Percentiles rank a stretch among this genome's conserved stretches.
Evolutionary conservation across 2,113 vertebrate species (phyloP).

Genomic region (Oplegnathus fasciatus): DNA sequence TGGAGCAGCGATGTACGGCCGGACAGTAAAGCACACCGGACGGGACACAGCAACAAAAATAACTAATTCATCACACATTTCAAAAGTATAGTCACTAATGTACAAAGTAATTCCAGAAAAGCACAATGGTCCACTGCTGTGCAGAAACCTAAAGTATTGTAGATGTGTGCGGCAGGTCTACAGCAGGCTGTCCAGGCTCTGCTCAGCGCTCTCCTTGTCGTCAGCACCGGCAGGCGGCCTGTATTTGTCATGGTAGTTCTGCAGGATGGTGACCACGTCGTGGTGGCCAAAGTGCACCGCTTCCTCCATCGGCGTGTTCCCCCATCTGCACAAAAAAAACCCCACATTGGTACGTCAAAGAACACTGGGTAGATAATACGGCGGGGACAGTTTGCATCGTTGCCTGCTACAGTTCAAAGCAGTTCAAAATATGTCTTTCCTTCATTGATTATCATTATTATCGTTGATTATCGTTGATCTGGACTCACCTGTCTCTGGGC

Average conservation of each 20-base stretch:
- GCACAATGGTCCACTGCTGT: neutral
- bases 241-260: conserved; percentile 91
- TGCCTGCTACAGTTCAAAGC: no score
- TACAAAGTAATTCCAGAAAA: conserved; percentile 8
- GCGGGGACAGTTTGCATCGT: no score
- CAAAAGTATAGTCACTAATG: conserved; percentile 21
- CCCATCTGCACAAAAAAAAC: conserved; percentile 87
- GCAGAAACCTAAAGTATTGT: neutral
- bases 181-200: conserved; percentile 93
- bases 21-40: conserved; percentile 38
- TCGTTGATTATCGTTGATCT: no score
- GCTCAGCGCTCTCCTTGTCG: conserved; percentile 86
- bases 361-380: no score
- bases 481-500: conserved; percentile 93
- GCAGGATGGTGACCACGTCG: conserved; percentile 92
- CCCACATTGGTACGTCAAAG: no score
- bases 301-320: conserved; percentile 96
- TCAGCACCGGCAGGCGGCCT: conserved; percentile 81
- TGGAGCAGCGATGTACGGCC: neutral
- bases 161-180: conserved; percentile 69
- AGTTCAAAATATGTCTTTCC: no score
- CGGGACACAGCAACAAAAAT: neutral
- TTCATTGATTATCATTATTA: no score
- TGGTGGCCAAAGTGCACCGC: conserved; percentile 96
- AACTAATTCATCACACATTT: conserved; percentile 9